Percentiles rank a stretch among this genome's conserved stretches.
Evolutionary conservation across 1,140 invertebrate species (phyloP).

Genomic region (Rhyzopertha dominica): DNA sequence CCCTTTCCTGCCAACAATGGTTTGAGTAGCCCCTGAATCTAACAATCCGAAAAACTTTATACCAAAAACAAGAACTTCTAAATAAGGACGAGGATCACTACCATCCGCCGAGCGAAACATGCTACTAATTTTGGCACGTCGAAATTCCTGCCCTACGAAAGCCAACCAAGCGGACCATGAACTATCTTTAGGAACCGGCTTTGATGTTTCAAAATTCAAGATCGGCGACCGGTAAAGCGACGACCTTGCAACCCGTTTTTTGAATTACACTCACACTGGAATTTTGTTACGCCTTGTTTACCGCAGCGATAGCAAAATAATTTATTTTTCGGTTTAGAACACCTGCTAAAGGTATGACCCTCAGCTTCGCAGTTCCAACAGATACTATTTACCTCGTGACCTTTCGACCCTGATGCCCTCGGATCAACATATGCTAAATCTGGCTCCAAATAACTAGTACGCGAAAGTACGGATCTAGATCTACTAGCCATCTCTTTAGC

Average conservation of each 20-base stretch:
- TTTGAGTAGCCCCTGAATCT: not conserved
- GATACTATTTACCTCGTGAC: not conserved
- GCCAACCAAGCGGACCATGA: no score
- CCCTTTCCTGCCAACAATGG: conserved; percentile 2
- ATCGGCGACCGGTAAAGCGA: not conserved
- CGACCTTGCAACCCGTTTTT: conserved; percentile 6
- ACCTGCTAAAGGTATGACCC: no score
- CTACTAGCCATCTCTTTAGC: not conserved
- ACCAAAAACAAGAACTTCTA: not conserved
- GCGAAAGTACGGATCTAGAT: not conserved
- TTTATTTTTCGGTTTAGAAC: no score
- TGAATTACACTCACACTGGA: conserved; percentile 4
- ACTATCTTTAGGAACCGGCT: not conserved
- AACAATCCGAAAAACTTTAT: not conserved
- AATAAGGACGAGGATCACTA: not conserved
- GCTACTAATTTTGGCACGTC: no score
- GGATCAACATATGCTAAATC: no score
- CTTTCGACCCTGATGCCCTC: not conserved
- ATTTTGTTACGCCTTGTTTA: conserved; percentile 1
- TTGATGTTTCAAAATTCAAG: no score
- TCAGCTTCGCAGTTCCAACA: no score
- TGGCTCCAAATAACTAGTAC: no score
- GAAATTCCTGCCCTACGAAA: no score
- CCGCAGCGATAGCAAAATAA: no score
- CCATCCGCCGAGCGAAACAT: not conserved